Evolutionary conservation across 2,888 invertebrate genomes (phyloP).

Genomic region (Agonopterix arenella): DNA sequence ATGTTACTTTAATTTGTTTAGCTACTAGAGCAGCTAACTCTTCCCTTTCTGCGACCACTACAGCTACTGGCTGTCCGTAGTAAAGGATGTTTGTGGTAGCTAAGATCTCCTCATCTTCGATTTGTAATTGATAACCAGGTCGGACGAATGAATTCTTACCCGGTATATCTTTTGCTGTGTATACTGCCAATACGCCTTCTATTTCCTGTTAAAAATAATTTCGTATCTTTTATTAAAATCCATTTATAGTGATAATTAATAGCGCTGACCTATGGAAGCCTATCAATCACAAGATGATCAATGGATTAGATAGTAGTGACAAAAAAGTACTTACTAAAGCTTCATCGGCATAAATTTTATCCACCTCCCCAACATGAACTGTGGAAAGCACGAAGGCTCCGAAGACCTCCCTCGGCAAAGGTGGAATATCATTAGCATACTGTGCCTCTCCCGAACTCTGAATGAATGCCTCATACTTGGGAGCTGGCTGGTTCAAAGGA

Average conservation of each 20-base stretch:
- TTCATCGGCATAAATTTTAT: constrained; percentile 72
- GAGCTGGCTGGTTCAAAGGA: constrained; percentile 82
- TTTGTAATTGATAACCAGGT: constrained; percentile 43
- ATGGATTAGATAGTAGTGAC: background rate
- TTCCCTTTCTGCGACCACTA: constrained; percentile 79
- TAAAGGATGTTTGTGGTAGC: constrained; percentile 74
- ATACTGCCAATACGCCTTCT: constrained; percentile 80
- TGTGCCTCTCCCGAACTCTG: constrained; percentile 82
- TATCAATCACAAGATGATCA: too few species aligned
- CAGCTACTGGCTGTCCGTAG: constrained; percentile 82
- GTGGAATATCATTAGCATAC: constrained; percentile 80
- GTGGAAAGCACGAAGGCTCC: constrained; percentile 82
- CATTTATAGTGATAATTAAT: background rate
- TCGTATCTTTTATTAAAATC: background rate
- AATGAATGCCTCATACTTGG: constrained; percentile 77
- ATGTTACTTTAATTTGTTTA: constrained; percentile 76
- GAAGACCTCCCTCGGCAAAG: constrained; percentile 78
- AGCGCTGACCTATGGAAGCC: background rate
- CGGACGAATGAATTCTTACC: constrained; percentile 77
- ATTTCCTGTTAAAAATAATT: constrained; percentile 57
- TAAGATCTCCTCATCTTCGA: constrained; percentile 67
- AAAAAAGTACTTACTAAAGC: constrained; percentile 74
- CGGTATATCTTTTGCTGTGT: constrained; percentile 82
- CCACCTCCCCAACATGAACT: constrained; percentile 74
- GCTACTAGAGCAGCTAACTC: constrained; percentile 74